Conservation (phyloP, 1,140 invertebrate genomes). For the Drosophila asahinai region DNA sequence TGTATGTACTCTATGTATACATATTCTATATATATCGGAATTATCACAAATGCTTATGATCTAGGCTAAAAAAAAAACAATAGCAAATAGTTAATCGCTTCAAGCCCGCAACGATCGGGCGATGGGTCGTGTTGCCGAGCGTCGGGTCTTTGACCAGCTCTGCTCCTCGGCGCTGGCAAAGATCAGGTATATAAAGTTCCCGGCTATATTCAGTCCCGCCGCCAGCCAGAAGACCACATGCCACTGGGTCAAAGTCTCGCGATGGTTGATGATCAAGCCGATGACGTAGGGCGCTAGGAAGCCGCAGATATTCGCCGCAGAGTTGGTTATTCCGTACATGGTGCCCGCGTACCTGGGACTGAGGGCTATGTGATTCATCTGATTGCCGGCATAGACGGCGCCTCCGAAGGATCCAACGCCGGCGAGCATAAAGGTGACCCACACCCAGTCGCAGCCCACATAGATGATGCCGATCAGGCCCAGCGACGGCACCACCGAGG, state of each 20-base stretch:
- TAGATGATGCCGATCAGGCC: conserved; percentile 91
- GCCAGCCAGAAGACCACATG: conserved; percentile 95
- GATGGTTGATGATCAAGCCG: conserved; percentile 89
- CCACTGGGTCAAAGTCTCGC: conserved; percentile 94
- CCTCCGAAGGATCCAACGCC: conserved; percentile 90
- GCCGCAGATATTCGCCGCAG: conserved; percentile 93
- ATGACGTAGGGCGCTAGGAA: conserved; percentile 94
- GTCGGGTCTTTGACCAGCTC: conserved; percentile 87
- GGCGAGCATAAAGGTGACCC: conserved; percentile 90
- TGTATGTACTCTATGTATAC: conserved; percentile 13
- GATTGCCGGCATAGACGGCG: conserved; percentile 91
- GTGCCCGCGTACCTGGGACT: conserved; percentile 94
- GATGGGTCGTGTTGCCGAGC: not conserved
- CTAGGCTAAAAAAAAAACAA: conserved; percentile 20
- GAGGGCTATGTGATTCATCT: conserved; percentile 95
- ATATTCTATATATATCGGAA: conserved; percentile 29
- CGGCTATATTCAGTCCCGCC: conserved; percentile 91
- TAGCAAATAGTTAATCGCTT: conserved; percentile 29
- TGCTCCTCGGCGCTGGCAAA: conserved; percentile 94
- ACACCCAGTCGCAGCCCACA: conserved; percentile 90
- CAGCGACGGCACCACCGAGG: conserved; percentile 90
- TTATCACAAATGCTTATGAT: conserved; percentile 58
- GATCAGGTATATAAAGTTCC: conserved; percentile 92
- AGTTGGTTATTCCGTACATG: conserved; percentile 95
- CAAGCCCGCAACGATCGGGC: conserved; percentile 33